phyloP scores from a whole-genome alignment of 23 tunicate genomes.

The Corella eumyota region DNA sequence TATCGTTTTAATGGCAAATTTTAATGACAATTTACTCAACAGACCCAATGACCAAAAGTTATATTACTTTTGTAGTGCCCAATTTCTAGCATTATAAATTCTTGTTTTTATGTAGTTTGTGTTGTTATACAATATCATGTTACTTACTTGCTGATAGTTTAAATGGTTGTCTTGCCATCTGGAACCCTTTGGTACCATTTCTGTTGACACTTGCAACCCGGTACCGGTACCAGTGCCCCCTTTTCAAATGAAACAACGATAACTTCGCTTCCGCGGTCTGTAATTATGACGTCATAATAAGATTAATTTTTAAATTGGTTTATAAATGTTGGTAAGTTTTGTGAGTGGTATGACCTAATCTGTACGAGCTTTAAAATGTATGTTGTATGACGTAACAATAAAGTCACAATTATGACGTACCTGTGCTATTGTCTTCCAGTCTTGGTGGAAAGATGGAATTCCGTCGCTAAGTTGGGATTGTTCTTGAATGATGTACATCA shows the following conservation, averaged over 20 bases:
- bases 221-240: slow-evolving; percentile 58
- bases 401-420: neutral
- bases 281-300: neutral
- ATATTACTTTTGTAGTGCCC: no score
- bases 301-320: neutral
- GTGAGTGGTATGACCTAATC: no score
- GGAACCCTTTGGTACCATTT: slow-evolving; percentile 71
- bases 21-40: no score
- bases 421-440: slow-evolving; percentile 6
- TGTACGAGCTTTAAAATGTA: no score
- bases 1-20: no score
- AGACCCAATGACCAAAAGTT: no score
- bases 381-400: neutral
- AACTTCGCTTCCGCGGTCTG: slow-evolving; percentile 38
- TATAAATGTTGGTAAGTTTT: neutral
- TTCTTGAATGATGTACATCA: slow-evolving; percentile 46
- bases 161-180: slow-evolving; percentile 15
- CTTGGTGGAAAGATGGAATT: slow-evolving; percentile 7
- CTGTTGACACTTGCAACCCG: slow-evolving; percentile 62
- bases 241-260: slow-evolving; percentile 27
- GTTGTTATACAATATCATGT: no score
- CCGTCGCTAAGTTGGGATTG: slow-evolving; percentile 16
- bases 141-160: slow-evolving; percentile 32
- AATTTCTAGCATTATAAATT: no score
- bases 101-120: no score